Evolutionary conservation across 2,888 invertebrate genomes (phyloP), one percentile per base, ranked within the genome.

Genomic region (Spilosoma lubricipeda): DNA sequence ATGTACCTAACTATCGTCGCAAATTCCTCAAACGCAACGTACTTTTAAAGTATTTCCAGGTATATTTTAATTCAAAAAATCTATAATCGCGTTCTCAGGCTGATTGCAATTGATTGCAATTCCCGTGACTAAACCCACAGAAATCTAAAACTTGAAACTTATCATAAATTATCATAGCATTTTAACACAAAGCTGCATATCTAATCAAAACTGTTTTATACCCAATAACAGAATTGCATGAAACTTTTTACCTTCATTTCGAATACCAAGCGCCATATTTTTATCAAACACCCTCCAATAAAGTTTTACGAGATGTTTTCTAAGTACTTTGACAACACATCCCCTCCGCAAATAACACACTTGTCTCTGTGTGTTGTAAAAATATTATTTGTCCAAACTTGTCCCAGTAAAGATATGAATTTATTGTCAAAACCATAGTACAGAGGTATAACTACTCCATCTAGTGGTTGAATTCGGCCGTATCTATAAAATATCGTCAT

Each of bases 331-430:
- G 75, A 73, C 77, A 76, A 76, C 74, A 70, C 76, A 75, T 76
- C 69, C 73, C 72, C 59, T 45, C 75, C 80, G 75, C 80, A 83
- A 83, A 83, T 84, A 82, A 76, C 77, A 77, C 77, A 78, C 74
- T 76, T 83, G 77, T 63, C 65, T 73, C 72, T 78, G 70, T 67
- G 64, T 67, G 71, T 75, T 78, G 71, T 84, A 81, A 80, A 84
- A 85, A 80, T 80, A 85, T 83, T 85, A 80, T 82, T 84, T 68
- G 75, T 2, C 27, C 64, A 67, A 75, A 78, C 72, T 76, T 78
- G 74, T 75, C 63, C 36, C n/a, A n/a, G 30, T 9, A 4, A 48
- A 71, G 70, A 70, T 73, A 70, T 30, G 42, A 70, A 67, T 70
- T 74, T 74, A 74, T 45, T 66, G 59, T 66, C 66, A 70, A 74